phyloP scores from a whole-genome alignment of 2,797 vertebrate species.

The Sebastes oblongus region DNA sequence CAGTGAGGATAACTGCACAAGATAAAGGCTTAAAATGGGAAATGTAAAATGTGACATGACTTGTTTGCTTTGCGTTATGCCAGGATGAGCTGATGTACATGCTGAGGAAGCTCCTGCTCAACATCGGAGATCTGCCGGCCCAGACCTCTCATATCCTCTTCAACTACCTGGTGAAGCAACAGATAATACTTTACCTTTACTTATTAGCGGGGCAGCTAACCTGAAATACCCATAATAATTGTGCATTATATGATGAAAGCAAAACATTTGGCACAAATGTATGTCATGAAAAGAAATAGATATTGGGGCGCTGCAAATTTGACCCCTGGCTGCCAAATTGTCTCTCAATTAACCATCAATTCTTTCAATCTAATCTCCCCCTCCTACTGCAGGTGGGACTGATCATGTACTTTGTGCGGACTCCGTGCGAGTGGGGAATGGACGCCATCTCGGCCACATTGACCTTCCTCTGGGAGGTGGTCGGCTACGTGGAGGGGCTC shows the following conservation, averaged over 20 bases:
- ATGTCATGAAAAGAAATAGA: too few species aligned
- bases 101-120: constrained; percentile 96
- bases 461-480: constrained; percentile 99
- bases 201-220: too few species aligned
- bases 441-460: constrained; percentile 98
- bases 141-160: constrained; percentile 99
- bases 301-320: too few species aligned
- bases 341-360: not conserved
- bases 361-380: accelerated
- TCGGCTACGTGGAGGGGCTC: constrained; percentile 96
- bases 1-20: not conserved
- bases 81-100: constrained; percentile 99
- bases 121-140: constrained; percentile 98
- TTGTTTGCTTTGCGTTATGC: not conserved
- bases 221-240: too few species aligned
- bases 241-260: too few species aligned
- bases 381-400: constrained; percentile 88
- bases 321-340: too few species aligned
- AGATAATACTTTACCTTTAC: not conserved
- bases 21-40: not conserved
- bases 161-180: constrained; percentile 93
- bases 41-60: too few species aligned
- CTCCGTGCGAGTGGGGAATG: constrained; percentile 99
- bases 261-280: too few species aligned
- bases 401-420: constrained; percentile 99